phyloP scores from a whole-genome alignment of 2,113 vertebrate genomes.

The Cottus gobio region DNA sequence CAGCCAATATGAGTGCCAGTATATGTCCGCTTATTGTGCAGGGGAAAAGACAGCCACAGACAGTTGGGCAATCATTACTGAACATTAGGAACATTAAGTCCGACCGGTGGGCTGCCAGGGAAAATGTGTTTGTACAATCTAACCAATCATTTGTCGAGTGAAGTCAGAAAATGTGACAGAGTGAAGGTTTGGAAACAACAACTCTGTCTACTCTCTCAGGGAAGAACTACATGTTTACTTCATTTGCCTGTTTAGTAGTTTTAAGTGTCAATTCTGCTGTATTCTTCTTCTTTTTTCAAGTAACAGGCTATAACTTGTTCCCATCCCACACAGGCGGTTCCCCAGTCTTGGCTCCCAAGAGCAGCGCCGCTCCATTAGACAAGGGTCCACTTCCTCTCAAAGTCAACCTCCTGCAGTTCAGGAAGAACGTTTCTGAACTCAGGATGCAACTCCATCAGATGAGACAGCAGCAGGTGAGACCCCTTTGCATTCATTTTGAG shows the following conservation, averaged over 20 bases:
- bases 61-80: slow-evolving; percentile 4
- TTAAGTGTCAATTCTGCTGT: neutral
- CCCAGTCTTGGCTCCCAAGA: slow-evolving; percentile 82
- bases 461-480: slow-evolving; percentile 91
- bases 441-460: slow-evolving; percentile 94
- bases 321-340: slow-evolving; percentile 70
- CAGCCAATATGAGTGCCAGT: slow-evolving; percentile 20
- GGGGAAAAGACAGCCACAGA: neutral
- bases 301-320: neutral
- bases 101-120: slow-evolving; percentile 18
- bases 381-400: slow-evolving; percentile 79
- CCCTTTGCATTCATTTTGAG: neutral
- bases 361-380: slow-evolving; percentile 64
- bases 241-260: neutral
- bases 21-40: slow-evolving; percentile 14
- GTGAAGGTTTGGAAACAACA: slow-evolving; percentile 5
- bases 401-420: slow-evolving; percentile 89
- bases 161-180: slow-evolving; percentile 18
- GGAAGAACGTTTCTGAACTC: slow-evolving; percentile 90
- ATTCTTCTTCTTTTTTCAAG: neutral
- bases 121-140: slow-evolving; percentile 19
- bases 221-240: neutral
- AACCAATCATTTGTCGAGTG: slow-evolving; percentile 26
- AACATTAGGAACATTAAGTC: slow-evolving; percentile 29
- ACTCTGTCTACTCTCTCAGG: neutral